Conservation (phyloP, 2,888 invertebrate species). For the Mesorhabditis spiculigera region DNA sequence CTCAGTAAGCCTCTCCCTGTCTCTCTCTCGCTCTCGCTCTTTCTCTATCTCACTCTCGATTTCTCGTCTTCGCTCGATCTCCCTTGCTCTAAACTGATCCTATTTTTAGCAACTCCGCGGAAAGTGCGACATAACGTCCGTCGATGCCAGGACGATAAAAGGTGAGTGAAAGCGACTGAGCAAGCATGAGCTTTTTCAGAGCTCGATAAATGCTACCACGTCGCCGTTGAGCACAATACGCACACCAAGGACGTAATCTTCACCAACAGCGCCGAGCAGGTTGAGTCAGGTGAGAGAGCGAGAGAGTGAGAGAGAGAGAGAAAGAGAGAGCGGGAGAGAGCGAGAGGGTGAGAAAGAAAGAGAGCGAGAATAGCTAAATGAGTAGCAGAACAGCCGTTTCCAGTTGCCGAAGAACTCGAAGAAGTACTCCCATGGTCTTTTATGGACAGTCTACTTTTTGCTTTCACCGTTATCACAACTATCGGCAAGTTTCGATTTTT, state of each 20-base stretch:
- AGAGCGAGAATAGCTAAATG: not conserved
- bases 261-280: slow-evolving; percentile 32
- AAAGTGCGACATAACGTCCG: not conserved
- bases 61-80: too few species aligned
- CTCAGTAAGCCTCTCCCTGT: too few species aligned
- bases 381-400: not conserved
- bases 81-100: too few species aligned
- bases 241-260: slow-evolving; percentile 33
- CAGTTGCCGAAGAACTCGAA: slow-evolving; percentile 22
- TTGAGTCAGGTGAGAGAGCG: slow-evolving; percentile 22
- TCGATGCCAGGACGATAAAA: not conserved
- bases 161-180: not conserved
- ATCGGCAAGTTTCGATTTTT: slow-evolving; percentile 33
- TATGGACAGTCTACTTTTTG: slow-evolving; percentile 49
- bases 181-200: slow-evolving; percentile 23
- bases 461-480: slow-evolving; percentile 56
- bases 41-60: too few species aligned
- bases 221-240: slow-evolving; percentile 36
- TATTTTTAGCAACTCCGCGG: not conserved
- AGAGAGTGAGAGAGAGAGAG: not conserved
- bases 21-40: too few species aligned
- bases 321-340: not conserved
- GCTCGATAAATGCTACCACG: slow-evolving; percentile 42
- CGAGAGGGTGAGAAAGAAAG: not conserved
- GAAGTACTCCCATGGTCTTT: slow-evolving; percentile 44